phyloP scores from a whole-genome alignment of 2,113 vertebrate genomes.

The Ascaphus truei region DNA sequence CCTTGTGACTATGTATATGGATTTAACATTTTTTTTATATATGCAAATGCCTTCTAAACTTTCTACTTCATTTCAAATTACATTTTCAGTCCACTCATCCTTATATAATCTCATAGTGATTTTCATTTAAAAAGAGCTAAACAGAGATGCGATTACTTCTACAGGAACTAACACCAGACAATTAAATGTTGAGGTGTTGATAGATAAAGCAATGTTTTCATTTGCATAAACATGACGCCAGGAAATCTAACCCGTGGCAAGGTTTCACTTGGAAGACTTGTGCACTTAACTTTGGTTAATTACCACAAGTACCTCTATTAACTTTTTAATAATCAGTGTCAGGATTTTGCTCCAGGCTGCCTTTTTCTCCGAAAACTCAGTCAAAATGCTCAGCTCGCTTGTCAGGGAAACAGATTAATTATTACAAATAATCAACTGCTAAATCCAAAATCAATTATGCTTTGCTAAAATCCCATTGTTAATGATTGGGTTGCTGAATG shows the following conservation, averaged over 20 bases:
- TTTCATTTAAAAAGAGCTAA: slow-evolving; percentile 78
- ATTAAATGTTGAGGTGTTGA: slow-evolving; percentile 78
- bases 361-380: slow-evolving; percentile 54
- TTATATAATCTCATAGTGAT: slow-evolving; percentile 75
- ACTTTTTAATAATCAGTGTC: slow-evolving; percentile 57
- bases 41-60: slow-evolving; percentile 71
- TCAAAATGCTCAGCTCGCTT: slow-evolving; percentile 50
- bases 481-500: slow-evolving; percentile 60
- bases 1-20: neutral
- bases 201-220: slow-evolving; percentile 72
- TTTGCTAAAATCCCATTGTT: slow-evolving; percentile 58
- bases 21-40: no score
- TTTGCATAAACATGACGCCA: slow-evolving; percentile 73
- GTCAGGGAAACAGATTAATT: slow-evolving; percentile 42
- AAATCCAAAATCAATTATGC: slow-evolving; percentile 63
- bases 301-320: slow-evolving; percentile 62
- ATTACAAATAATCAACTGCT: slow-evolving; percentile 55
- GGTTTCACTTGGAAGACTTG: slow-evolving; percentile 59
- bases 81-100: slow-evolving; percentile 79
- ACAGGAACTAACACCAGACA: slow-evolving; percentile 76
- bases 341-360: slow-evolving; percentile 58
- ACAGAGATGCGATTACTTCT: slow-evolving; percentile 77
- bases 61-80: slow-evolving; percentile 72
- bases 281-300: slow-evolving; percentile 66
- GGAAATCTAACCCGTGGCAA: slow-evolving; percentile 62